Evolutionary conservation across 2,888 invertebrate genomes (phyloP), one percentile per base, ranked within the genome.

Genomic region (Corbicula japonica): DNA sequence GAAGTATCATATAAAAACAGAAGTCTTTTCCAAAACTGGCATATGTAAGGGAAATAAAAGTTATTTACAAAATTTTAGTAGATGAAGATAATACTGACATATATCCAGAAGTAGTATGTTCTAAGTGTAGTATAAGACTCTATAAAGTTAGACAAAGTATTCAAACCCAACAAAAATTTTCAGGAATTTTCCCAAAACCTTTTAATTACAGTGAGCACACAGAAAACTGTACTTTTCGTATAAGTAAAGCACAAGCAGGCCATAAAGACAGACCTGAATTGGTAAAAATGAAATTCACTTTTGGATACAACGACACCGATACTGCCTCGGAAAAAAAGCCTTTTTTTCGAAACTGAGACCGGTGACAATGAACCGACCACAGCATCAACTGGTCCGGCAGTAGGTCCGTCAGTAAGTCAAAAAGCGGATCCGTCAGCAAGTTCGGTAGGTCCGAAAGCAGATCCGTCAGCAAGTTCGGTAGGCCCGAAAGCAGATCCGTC

Each of bases 111-210:
- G 28, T n/a, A 44, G 6, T 62, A 23, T 66, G 65, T 52, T 28
- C 50, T 15, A 35, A 21, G 12, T 66, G 52, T 52, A 34, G 65
- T 23, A 66, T 66, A 10, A 50, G 35, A n/a, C 26, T 66, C 23
- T 66, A 66, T 32, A 28, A 38, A 35, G 50, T 34, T 52, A 66
- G 38, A n/a, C 50, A 28, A 26, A n/a, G 5, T 5, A 18, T 38
- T 12, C 12, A 26, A 35, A 21, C 35, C 2, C 2, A 46, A 10
- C 2, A 52, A n/a, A 3, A 10, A 2, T 50, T 35, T 65, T 32
- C 32, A 10, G 10, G 12, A 21, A 65, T 18, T n/a, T 34, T 48
- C 10, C 50, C 63, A 46, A n/a, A 2, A 48, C 32, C 34, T 15
- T 65, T 41, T 65, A n/a, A 18, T 30, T 65, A 34, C 34, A 4